These are phyloP conservation scores for Cryptoleucopteryx plumbea DNA, from an alignment of 2,113 vertebrate species.

Conservation along the genomic window DNA sequence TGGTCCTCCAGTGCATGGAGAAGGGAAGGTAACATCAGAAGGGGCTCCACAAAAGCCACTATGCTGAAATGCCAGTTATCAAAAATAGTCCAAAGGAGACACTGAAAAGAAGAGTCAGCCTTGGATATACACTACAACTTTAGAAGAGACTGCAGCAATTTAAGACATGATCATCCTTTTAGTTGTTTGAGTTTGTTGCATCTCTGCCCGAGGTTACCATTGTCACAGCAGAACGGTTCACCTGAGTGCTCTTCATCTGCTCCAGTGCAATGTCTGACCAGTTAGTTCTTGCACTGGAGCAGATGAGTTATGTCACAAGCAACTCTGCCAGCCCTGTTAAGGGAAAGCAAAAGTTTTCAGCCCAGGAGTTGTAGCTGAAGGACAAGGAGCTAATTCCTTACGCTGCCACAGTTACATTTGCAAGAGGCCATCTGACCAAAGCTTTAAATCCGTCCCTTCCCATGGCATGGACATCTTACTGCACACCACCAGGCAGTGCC, in stretches of 20 bases:
- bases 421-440: not conserved
- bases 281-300: not conserved
- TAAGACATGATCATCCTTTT: not conserved
- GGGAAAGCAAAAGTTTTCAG: not conserved
- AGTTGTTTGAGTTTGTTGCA: not conserved
- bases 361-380: not conserved
- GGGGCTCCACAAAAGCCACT: not conserved
- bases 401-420: not conserved
- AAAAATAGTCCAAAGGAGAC: not conserved
- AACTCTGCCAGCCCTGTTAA: not conserved
- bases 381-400: not conserved
- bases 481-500: not conserved
- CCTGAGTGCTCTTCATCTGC: not conserved
- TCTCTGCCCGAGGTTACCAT: rapidly evolving
- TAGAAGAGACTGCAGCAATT: not conserved
- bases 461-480: not conserved
- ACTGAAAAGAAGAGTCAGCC: not conserved
- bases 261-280: not conserved
- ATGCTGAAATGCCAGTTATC: not conserved
- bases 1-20: not conserved
- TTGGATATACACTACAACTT: not conserved
- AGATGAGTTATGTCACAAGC: not conserved
- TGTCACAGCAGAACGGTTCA: not conserved
- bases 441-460: not conserved
- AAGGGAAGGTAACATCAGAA: not conserved